Evolutionary conservation across 1,140 invertebrate genomes (phyloP).

Genomic region (Trinorchestia longiramus): DNA sequence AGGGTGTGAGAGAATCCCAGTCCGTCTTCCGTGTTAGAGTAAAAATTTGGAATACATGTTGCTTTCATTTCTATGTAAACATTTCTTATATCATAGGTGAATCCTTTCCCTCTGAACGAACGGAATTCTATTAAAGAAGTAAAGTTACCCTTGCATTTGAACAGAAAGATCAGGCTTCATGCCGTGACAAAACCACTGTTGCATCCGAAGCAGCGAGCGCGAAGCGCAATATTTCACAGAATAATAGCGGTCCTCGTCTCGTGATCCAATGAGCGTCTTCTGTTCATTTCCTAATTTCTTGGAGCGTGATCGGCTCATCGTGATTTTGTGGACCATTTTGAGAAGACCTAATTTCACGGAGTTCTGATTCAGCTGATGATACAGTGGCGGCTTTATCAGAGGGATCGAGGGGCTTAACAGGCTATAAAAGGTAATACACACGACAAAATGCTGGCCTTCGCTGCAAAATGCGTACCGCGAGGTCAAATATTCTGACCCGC

Average conservation of each 20-base stretch:
- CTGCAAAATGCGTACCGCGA: slow-evolving; percentile 10
- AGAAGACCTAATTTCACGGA: slow-evolving; percentile 51
- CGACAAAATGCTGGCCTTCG: slow-evolving; percentile 43
- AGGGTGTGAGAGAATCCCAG: background rate
- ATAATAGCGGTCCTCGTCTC: slow-evolving; percentile 29
- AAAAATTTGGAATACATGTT: too few relatives aligned
- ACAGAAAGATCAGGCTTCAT: background rate
- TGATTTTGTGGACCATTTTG: slow-evolving; percentile 55
- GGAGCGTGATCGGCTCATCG: slow-evolving; percentile 54
- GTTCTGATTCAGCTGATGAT: slow-evolving; percentile 54
- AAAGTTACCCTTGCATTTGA: background rate
- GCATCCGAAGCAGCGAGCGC: background rate
- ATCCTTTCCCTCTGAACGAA: background rate
- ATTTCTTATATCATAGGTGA: background rate
- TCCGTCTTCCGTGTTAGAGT: background rate
- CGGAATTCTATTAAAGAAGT: background rate
- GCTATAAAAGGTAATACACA: slow-evolving; percentile 50
- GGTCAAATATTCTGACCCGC: background rate
- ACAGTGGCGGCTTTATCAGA: slow-evolving; percentile 52
- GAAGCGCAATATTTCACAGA: background rate
- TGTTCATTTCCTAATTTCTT: slow-evolving; percentile 52
- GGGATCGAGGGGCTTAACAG: slow-evolving; percentile 48
- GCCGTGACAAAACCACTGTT: background rate
- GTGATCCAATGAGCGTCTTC: slow-evolving; percentile 45
- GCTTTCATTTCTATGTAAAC: background rate